Base-by-base conservation (phyloP, 1,140 invertebrate species). In the Anastatus disparis region DNA sequence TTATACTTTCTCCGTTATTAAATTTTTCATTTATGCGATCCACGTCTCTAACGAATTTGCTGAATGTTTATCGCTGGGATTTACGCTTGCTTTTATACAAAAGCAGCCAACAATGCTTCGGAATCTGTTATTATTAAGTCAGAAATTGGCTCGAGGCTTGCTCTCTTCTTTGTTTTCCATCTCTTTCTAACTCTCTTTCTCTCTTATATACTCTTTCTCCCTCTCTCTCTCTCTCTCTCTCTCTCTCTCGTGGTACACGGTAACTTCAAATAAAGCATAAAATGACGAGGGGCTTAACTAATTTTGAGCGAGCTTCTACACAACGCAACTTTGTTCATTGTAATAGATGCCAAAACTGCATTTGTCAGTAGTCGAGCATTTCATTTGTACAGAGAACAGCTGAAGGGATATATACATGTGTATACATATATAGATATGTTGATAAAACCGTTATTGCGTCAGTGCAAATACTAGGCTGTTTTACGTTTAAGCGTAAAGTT, bases 311-410 rank as follows among this genome's bases (percentile, higher is more conserved):
- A 7, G 22, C 31, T 12, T 6, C 35, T 6, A n/a, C n/a, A 22
- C 15, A 6, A 10, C 53, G 26, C 38, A 67, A 67, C 53, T 67
- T 67, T 58, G 53, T 56, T 44, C 53, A 4, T 3, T 27, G 26
- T 58, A 67, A 67, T 67, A 67, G 46, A 58, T 35, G 53, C 40
- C 20, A 31, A 58, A 67, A 67, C 27, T 67, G 53, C 64, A 67
- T 67, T 55, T 56, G 40, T 56, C 22, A 35, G 24, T 58, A 67
- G 42, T 67, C 38, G 17, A 67, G 53, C 48, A 29, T 67, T 67
- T 58, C 42, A 58, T 67, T 67, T 42, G 35, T n/a, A n/a, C n/a
- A n/a, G n/a, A n/a, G n/a, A n/a, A n/a, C n/a, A n/a, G n/a, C n/a
- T n/a, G n/a, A n/a, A n/a, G n/a, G n/a, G n/a, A n/a, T n/a, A n/a